Base-by-base conservation (phyloP, 2,888 invertebrate genomes). In the Drosophila percnosoma region DNA sequence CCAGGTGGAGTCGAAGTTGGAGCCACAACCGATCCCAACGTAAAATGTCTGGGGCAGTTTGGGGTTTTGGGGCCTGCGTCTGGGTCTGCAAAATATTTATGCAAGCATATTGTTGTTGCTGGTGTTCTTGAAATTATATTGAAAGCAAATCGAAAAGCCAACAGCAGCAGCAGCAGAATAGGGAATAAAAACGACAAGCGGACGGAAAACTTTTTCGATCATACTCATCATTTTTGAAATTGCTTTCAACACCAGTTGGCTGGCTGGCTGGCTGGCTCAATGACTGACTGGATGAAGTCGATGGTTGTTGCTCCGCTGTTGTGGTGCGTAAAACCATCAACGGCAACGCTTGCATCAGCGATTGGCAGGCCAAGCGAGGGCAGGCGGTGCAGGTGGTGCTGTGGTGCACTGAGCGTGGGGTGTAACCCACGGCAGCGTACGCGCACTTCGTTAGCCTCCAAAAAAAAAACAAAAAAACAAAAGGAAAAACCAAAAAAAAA, bases 221-320 rank as follows among this genome's bases (percentile, higher is more conserved):
- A 91, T 91, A 91, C 91, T 90, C 91, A 91, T 91, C 92, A 91
- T 91, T 91, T 91, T 91, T 91, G 87, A 91, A 91, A 91, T 91
- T 91, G 91, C 92, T 91, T 91, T 91, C 91, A 91, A 91, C 91
- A 91, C 91, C 92, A 91, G 89, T 85, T 84, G 83, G 79, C 59
- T 60, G 36, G 45, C 31, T 67, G 15, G 88, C 83, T 83, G 82
- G 74, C 58, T 58, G 34, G 33, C 33, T 33, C 33, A 42, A 31
- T 63, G n/a, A 49, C 8, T 40, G 29, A 36, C 36, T 61, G 24
- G 24, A 45, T 63, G 57, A 7, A 54, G 58, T 24, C 45, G 45
- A 24, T 15, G 45, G 15, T 33, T 61, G 36, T 34, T 51, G 53
- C 48, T 57, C 42, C 45, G 70, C 6, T 40, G 40, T 31, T 55